These are phyloP conservation scores for Ooceraea biroi DNA, from an alignment of 1,140 invertebrate genomes.

Conservation along the genomic window DNA sequence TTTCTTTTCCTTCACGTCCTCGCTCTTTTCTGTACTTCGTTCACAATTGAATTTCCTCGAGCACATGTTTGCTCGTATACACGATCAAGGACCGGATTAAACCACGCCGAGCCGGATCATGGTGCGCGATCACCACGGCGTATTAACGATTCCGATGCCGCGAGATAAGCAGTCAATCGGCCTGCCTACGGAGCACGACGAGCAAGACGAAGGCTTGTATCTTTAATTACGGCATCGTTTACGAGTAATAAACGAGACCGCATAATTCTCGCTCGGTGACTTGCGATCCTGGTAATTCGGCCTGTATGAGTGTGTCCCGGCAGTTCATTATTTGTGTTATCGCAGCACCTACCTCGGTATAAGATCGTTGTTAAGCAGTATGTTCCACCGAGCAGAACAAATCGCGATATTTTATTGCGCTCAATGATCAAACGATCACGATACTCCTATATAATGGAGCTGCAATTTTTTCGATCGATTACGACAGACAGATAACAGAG, in stretches of 20 bases:
- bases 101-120: slow-evolving; percentile 35
- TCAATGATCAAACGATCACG: slow-evolving; percentile 35
- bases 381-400: slow-evolving; percentile 22
- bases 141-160: slow-evolving; percentile 32
- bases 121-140: slow-evolving; percentile 29
- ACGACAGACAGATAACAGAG: background rate
- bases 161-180: slow-evolving; percentile 55
- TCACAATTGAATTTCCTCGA: background rate
- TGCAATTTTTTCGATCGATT: slow-evolving; percentile 32
- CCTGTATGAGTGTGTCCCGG: slow-evolving; percentile 48
- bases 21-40: background rate
- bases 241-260: slow-evolving; percentile 51
- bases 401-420: slow-evolving; percentile 38
- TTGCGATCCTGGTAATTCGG: slow-evolving; percentile 48
- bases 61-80: background rate
- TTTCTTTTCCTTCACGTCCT: slow-evolving; percentile 40
- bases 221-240: slow-evolving; percentile 60
- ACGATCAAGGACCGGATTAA: background rate
- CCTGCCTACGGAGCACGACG: slow-evolving; percentile 23
- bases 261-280: slow-evolving; percentile 53
- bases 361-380: slow-evolving; percentile 7
- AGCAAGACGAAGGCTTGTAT: slow-evolving; percentile 7
- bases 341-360: slow-evolving; percentile 19
- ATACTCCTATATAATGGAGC: slow-evolving; percentile 9
- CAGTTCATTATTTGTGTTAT: slow-evolving; percentile 38